Evolutionary conservation across 2,888 invertebrate genomes (phyloP), one percentile per base, ranked within the genome.

Genomic region (Lycocerus yunnanus): DNA sequence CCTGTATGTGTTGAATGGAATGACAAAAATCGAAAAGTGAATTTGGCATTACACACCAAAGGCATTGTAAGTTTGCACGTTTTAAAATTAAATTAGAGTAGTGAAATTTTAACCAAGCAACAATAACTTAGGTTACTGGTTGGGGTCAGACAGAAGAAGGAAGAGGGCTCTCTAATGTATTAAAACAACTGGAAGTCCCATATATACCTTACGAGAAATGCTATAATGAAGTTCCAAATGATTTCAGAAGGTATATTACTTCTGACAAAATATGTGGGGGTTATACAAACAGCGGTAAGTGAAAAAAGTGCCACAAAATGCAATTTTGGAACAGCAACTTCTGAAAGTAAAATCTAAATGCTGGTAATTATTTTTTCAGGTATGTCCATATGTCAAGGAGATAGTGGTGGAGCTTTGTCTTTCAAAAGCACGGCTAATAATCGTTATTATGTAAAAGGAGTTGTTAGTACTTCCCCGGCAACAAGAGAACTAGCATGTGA

Each of bases 361-460:
- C 18, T 9, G n/a, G n/a, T n/a, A n/a, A n/a, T n/a, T n/a, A 69
- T 18, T 58, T 75, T 67, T 24, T 0, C 81, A 88, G 88, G 87
- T 4, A 86, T 86, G 10, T 85, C 87, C 0, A 80, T 88, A 0
- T 88, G 88, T 78, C 83, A 85, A 74, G 88, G 88, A 0, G 88
- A 88, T 84, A 88, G 88, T 71, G 88, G 88, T 0, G 88, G 88
- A 0, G 88, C 88, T 0, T 80, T 88, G 0, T 84, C 85, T 0
- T 87, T 88, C 75, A 81, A 85, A 0, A 82, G 83, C 0, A 58
- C 43, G 13, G 10, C 13, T 24, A 58, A 71, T 10, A 80, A 79
- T 2, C 77, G 85, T 5, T 88, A 86, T 85, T 88, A 86, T 77
- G 80, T 89, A 5, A 83, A 86, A 65, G 89, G 89, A 1, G 83